Evolutionary conservation across 53 echinoderm and acorn worm genomes (phyloP).

Genomic region (Luidia sarsii): DNA sequence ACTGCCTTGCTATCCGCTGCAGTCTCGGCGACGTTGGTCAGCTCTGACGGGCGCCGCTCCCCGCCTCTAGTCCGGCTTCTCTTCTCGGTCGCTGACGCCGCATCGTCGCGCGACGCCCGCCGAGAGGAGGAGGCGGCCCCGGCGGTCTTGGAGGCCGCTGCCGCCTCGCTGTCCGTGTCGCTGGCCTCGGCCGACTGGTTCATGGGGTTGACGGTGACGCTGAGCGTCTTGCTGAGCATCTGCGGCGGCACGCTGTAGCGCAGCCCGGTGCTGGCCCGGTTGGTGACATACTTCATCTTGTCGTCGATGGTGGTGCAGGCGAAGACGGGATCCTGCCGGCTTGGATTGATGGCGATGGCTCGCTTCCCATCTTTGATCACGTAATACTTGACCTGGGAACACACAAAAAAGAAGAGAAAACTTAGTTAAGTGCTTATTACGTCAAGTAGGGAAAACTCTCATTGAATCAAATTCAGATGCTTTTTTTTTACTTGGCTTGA

Average conservation of each 20-base stretch:
- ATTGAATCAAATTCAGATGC: no score
- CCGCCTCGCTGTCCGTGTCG: slow-evolving; percentile 90
- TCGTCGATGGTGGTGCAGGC: slow-evolving; percentile 92
- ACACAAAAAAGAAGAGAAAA: no score
- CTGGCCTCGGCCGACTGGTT: slow-evolving; percentile 78
- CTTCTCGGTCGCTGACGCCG: slow-evolving; percentile 33
- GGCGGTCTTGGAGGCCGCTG: slow-evolving; percentile 26
- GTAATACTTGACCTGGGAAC: slow-evolving; percentile 75
- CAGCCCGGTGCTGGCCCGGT: slow-evolving; percentile 72
- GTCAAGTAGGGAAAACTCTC: no score
- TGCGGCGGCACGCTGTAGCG: slow-evolving; percentile 83
- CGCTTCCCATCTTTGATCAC: slow-evolving; percentile 89
- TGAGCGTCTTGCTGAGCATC: slow-evolving; percentile 85
- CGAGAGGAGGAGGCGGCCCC: neutral
- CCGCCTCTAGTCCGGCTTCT: neutral
- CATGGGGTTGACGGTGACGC: slow-evolving; percentile 93
- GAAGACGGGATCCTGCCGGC: slow-evolving; percentile 86
- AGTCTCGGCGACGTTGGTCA: neutral
- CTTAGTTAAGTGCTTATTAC: no score
- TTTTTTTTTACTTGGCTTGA: no score
- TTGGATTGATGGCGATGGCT: slow-evolving; percentile 71
- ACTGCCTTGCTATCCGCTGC: slow-evolving; percentile 32
- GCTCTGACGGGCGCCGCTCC: slow-evolving; percentile 31
- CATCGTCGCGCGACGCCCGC: slow-evolving; percentile 44
- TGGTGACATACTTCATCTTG: slow-evolving; percentile 89